Evolutionary conservation across 1,140 invertebrate genomes (phyloP), one percentile per base, ranked within the genome.

Genomic region (Parasteatoda tepidariorum): DNA sequence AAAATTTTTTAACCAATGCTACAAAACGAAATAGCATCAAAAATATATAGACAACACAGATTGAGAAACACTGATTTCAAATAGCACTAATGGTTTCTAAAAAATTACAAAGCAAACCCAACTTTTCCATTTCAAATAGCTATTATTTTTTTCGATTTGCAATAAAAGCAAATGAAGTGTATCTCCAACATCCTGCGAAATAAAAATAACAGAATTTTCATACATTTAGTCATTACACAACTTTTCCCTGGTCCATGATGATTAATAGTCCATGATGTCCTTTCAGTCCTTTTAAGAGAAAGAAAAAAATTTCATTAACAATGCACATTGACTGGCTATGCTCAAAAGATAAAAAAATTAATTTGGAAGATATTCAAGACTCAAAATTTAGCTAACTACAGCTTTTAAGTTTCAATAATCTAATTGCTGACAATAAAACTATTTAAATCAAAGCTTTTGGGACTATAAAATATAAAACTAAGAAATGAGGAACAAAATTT

Each of bases 271-370:
- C 48, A 54, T 24, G 7, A 3, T 41, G 31, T 67, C 71, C 78
- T 55, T 2, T 30, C 48, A 41, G 55, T 55, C 78, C 78, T 82
- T 76, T 82, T 82, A 82, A 82, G 78, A 82, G 57, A 82, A n/a
- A 82, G 66, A 68, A 82, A 71, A 70, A 71, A 70, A 26, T 71
- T 48, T 70, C 24, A 82, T 70, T 70, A 82, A 55, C 54, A 82
- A 61, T 33, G 48, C 41, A 71, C 28, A 22, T 33, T 70, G 78
- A 62, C 55, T 71, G 57, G 78, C 78, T 67, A 82, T 18, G 26
- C 22, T 62, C 64, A 22, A n/a, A 9, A 22, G 57, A 59, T n/a
- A n/a, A n/a, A 26, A 59, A 59, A 59, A n/a, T 9, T 59, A 22
- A 26, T 26, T 26, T 59, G 57, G 24, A 48, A 41, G 18, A 48